Conservation (phyloP, 1,140 invertebrate genomes). For the Monochamus saltuarius region DNA sequence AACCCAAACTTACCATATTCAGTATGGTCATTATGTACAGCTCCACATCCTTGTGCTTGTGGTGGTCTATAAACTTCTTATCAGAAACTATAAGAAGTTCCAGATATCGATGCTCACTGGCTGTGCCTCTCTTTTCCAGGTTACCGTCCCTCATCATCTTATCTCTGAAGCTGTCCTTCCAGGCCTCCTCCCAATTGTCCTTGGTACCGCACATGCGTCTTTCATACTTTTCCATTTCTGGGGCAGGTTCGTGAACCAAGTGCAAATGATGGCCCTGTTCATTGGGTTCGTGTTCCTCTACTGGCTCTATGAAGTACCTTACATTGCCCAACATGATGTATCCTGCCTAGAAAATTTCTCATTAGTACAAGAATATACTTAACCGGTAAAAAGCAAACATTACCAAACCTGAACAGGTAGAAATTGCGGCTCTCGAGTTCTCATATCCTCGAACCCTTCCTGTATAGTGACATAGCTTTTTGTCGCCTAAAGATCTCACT, state of each 20-base stretch:
- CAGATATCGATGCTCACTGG: conserved; percentile 58
- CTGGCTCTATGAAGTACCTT: conserved; percentile 57
- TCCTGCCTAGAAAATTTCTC: conserved; percentile 50
- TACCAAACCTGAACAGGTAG: conserved; percentile 65
- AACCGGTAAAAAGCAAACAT: conserved; percentile 18
- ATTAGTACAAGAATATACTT: conserved; percentile 2
- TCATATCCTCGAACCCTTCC: conserved; percentile 55
- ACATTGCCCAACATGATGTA: conserved; percentile 52
- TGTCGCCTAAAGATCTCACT: conserved; percentile 31
- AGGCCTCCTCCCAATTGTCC: conserved; percentile 53
- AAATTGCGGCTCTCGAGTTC: conserved; percentile 59
- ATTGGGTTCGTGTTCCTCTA: conserved; percentile 50
- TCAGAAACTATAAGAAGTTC: conserved; percentile 68
- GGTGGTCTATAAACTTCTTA: conserved; percentile 65
- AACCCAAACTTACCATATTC: conserved; percentile 65
- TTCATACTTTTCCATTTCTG: conserved; percentile 17
- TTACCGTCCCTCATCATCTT: conserved; percentile 35
- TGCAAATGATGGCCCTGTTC: conserved; percentile 55
- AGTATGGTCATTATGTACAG: conserved; percentile 70
- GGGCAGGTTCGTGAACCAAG: conserved; percentile 51
- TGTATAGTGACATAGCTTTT: conserved; percentile 59
- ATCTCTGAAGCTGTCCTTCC: conserved; percentile 52
- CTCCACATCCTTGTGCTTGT: conserved; percentile 62
- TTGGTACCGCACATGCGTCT: conserved; percentile 38
- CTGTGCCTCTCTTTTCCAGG: conserved; percentile 35